Conservation (phyloP, 1,140 invertebrate genomes). For the Philopotamus ludificatus region DNA sequence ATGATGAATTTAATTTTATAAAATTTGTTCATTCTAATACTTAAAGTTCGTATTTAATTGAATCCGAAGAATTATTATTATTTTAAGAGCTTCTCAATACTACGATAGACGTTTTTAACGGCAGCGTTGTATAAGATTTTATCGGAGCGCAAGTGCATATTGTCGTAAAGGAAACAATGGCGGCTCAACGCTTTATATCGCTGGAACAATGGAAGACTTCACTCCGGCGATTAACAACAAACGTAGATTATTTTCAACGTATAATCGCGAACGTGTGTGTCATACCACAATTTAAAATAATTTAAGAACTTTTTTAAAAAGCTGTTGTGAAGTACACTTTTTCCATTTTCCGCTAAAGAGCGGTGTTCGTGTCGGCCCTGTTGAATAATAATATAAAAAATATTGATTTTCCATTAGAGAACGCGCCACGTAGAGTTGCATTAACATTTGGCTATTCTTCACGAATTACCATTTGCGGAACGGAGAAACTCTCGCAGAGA, state of each 20-base stretch:
- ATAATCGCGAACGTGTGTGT: not conserved
- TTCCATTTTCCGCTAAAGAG: not conserved
- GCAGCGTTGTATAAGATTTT: constrained; percentile 32
- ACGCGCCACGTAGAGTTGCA: constrained; percentile 8
- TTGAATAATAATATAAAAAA: constrained; percentile 23
- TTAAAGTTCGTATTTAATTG: not conserved
- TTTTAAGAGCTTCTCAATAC: too few relatives aligned
- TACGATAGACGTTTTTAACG: constrained; percentile 20
- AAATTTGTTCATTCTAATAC: not conserved
- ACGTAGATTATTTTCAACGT: constrained; percentile 19
- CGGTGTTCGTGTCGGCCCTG: not conserved
- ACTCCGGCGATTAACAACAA: constrained; percentile 34
- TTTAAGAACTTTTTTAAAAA: not conserved
- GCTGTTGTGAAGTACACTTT: not conserved
- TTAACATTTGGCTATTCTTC: constrained; percentile 34
- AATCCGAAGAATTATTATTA: not conserved
- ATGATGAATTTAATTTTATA: not conserved
- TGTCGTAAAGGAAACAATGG: constrained; percentile 38
- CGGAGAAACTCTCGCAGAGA: not conserved
- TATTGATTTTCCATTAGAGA: constrained; percentile 32
- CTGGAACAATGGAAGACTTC: constrained; percentile 28
- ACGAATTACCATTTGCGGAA: constrained; percentile 32
- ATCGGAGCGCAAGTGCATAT: constrained; percentile 35
- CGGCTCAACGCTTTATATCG: constrained; percentile 27
- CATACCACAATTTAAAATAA: not conserved